These are phyloP conservation scores for Siderastrea siderea DNA, from an alignment of 92 coral and sea anemone species.

Conservation along the genomic window DNA sequence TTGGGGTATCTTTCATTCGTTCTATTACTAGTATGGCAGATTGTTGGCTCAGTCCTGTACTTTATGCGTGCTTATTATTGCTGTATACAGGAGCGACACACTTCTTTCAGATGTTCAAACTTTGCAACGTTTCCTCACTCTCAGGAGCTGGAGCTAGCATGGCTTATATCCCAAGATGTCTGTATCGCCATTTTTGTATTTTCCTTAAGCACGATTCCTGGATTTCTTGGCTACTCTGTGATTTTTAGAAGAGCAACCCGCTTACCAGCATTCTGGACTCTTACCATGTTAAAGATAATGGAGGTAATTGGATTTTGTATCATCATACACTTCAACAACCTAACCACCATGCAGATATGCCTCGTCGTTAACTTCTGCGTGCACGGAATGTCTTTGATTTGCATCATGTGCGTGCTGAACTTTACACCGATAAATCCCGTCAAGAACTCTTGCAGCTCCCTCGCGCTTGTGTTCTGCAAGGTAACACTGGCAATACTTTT, in stretches of 20 bases:
- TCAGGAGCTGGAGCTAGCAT: constrained; percentile 58
- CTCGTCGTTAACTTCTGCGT: constrained; percentile 41
- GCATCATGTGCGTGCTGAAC: constrained; percentile 43
- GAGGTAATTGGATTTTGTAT: constrained; percentile 32
- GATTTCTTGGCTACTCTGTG: constrained; percentile 48
- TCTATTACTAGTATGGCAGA: constrained; percentile 40
- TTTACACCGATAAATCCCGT: constrained; percentile 47
- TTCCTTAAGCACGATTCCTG: constrained; percentile 34
- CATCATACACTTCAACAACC: constrained; percentile 20
- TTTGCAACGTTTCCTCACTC: constrained; percentile 48
- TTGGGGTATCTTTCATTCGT: neutral
- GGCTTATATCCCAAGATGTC: constrained; percentile 44
- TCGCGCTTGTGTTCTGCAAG: constrained; percentile 22
- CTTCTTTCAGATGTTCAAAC: constrained; percentile 56
- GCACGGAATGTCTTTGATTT: constrained; percentile 39
- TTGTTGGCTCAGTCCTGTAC: constrained; percentile 47
- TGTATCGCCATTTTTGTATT: constrained; percentile 3
- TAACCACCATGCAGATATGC: constrained; percentile 27
- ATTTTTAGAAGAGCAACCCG: constrained; percentile 32
- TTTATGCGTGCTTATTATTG: constrained; percentile 56
- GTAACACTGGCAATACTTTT: constrained; percentile 37
- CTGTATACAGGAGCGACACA: constrained; percentile 51
- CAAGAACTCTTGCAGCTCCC: neutral
- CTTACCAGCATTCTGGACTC: constrained; percentile 63
- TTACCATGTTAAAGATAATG: constrained; percentile 6